phyloP scores from a whole-genome alignment of 2,888 invertebrate genomes.

The Erebia palarica region DNA sequence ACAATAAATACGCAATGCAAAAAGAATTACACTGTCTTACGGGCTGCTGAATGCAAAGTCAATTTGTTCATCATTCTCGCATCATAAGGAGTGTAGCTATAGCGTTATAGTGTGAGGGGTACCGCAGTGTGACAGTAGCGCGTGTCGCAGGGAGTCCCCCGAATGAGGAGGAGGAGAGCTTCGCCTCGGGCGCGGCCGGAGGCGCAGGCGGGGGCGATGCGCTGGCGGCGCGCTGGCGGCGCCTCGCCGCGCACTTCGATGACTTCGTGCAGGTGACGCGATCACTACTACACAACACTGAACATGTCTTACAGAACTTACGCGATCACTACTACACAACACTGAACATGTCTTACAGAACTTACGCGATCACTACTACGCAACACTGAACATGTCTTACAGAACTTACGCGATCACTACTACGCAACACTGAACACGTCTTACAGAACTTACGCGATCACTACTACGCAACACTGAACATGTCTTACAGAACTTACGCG shows the following conservation, averaged over 20 bases:
- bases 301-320: no score
- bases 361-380: background rate
- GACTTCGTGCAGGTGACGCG: constrained; percentile 86
- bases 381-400: background rate
- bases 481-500: no score
- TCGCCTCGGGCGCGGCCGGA: constrained; percentile 49
- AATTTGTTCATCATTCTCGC: no score
- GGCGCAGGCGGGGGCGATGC: constrained; percentile 60
- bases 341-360: no score
- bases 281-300: background rate
- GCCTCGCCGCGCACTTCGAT: constrained; percentile 93
- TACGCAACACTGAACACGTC: background rate
- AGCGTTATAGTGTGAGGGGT: no score
- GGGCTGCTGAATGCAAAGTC: background rate
- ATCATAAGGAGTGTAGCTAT: no score
- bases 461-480: background rate
- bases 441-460: no score
- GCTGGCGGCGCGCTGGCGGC: constrained; percentile 86
- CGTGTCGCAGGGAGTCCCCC: constrained; percentile 40
- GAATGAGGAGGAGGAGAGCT: constrained; percentile 60
- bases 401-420: background rate
- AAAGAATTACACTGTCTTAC: no score
- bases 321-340: background rate
- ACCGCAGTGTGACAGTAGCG: no score
- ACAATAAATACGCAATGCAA: no score